These are phyloP conservation scores for Danaus plexippus DNA, from an alignment of 1,140 invertebrate species.

Conservation along the genomic window DNA sequence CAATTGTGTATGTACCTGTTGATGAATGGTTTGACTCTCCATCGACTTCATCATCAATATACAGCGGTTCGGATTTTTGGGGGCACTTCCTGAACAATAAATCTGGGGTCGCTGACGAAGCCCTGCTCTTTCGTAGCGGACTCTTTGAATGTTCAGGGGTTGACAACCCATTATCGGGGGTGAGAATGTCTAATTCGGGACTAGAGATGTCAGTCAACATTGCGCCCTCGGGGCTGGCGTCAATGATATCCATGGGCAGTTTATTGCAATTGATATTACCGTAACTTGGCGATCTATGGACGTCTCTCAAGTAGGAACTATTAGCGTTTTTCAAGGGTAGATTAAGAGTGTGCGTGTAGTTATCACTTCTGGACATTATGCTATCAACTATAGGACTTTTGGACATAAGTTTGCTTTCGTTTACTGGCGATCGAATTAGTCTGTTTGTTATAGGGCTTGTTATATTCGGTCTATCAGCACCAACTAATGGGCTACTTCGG, in stretches of 20 bases:
- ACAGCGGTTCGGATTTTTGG: constrained; percentile 47
- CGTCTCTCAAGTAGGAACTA: constrained; percentile 62
- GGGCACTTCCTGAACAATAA: constrained; percentile 57
- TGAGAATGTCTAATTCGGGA: constrained; percentile 74
- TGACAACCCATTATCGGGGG: constrained; percentile 67
- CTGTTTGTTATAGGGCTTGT: constrained; percentile 45
- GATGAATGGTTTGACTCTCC: constrained; percentile 71
- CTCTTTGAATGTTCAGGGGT: constrained; percentile 56
- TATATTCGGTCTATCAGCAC: constrained; percentile 28
- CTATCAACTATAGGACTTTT: constrained; percentile 71
- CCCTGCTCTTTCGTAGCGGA: constrained; percentile 47
- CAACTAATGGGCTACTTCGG: constrained; percentile 48
- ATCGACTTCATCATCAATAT: constrained; percentile 60
- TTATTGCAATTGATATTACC: constrained; percentile 50
- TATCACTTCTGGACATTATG: constrained; percentile 70
- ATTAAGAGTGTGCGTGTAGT: constrained; percentile 60
- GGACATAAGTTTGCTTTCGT: constrained; percentile 52
- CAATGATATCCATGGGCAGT: constrained; percentile 57
- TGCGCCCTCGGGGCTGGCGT: constrained; percentile 68
- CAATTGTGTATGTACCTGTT: constrained; percentile 90
- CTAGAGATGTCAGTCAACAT: constrained; percentile 73
- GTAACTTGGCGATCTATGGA: constrained; percentile 56
- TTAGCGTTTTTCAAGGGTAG: constrained; percentile 67
- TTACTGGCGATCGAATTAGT: constrained; percentile 48
- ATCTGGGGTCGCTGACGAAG: constrained; percentile 54